A percentile compares a stretch with the other conserved stretches of the same genome.
These are phyloP conservation scores for Gorsachius magnificus DNA, from an alignment of 2,797 vertebrate species.

Conservation along the genomic window DNA sequence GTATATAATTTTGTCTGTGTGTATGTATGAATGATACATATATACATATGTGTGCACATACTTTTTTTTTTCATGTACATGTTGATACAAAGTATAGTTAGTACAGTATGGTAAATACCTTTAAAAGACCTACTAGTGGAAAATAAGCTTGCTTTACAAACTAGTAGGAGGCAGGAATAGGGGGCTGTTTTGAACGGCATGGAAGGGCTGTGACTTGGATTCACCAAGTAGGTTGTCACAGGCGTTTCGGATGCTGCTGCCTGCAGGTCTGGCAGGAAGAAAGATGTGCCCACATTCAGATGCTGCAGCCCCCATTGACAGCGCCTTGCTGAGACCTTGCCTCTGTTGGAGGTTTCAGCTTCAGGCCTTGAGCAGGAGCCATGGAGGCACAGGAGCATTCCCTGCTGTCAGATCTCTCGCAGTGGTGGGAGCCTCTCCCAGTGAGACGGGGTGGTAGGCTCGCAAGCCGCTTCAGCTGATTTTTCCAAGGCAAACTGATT, in stretches of 20 bases:
- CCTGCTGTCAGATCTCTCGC: not conserved
- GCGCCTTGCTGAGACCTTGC: not conserved
- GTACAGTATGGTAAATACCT: not conserved
- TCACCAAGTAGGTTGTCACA: not conserved
- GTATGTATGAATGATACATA: not conserved
- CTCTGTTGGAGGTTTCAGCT: not conserved
- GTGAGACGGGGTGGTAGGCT: not conserved
- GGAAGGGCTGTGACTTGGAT: not conserved
- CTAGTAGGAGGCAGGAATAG: not conserved
- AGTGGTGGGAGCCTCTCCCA: not conserved
- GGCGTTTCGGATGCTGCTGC: not conserved
- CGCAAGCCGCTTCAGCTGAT: not conserved
- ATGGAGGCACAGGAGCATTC: fast-evolving
- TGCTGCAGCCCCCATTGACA: not conserved
- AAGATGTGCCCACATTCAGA: not conserved
- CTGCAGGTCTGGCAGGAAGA: not conserved
- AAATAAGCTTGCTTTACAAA: not conserved
- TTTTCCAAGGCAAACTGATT: not conserved
- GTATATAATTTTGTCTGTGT: not conserved
- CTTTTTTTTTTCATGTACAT: not conserved
- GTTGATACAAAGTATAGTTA: not conserved
- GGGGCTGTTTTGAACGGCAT: not conserved
- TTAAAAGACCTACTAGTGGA: not conserved
- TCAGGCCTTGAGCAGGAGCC: no score
- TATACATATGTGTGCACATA: not conserved